Percentiles rank a stretch among this genome's conserved stretches.
Evolutionary conservation across 2,113 vertebrate species (phyloP).

Genomic region (Reinhardtius hippoglossoides): DNA sequence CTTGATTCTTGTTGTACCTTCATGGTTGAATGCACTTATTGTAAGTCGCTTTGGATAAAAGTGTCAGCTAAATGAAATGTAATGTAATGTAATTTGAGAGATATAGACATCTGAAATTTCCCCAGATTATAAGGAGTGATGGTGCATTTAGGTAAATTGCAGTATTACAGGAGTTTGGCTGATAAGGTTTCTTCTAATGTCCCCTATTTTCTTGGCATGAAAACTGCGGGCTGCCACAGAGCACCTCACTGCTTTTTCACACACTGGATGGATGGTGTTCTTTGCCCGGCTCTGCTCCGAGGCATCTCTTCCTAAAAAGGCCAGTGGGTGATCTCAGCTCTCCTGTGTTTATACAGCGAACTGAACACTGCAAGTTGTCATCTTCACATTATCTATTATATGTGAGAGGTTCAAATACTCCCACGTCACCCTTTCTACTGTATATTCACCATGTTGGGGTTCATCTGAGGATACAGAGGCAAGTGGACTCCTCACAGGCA

Average conservation of each 20-base stretch:
- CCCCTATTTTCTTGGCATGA: conserved; percentile 50
- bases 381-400: conserved; percentile 44
- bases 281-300: conserved; percentile 38
- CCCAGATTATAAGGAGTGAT: background rate
- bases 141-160: conserved; percentile 18
- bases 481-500: conserved; percentile 34
- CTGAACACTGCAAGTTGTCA: conserved; percentile 46
- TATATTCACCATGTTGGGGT: conserved; percentile 36
- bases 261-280: conserved; percentile 37
- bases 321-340: conserved; percentile 52
- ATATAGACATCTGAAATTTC: background rate
- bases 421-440: conserved; percentile 18
- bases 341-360: conserved; percentile 66
- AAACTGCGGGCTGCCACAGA: background rate
- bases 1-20: no score
- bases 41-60: no score
- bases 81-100: background rate
- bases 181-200: conserved; percentile 19
- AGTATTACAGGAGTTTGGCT: conserved; percentile 10
- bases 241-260: conserved; percentile 21
- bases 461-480: conserved; percentile 51
- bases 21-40: no score
- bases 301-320: conserved; percentile 78
- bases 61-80: no score
- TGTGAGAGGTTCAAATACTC: conserved; percentile 19